A percentile compares a stretch with the other conserved stretches of the same genome.
Evolutionary conservation across 2,797 vertebrate genomes (phyloP).

Genomic region (Nyctalus aviator): DNA sequence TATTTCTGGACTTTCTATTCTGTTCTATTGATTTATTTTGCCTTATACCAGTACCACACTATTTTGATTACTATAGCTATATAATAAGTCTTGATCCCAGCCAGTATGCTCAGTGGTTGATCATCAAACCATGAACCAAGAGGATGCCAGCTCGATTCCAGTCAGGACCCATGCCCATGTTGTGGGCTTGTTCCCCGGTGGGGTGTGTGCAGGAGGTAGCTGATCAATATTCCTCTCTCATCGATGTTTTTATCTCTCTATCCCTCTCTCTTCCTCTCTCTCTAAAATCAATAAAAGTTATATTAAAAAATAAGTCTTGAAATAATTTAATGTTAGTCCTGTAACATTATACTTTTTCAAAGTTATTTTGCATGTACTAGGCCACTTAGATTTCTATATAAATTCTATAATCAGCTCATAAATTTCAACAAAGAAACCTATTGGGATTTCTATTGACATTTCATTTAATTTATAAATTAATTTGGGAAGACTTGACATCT

Average conservation of each 20-base stretch:
- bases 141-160: too few species aligned
- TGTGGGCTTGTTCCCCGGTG: too few species aligned
- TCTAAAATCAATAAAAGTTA: too few species aligned
- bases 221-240: too few species aligned
- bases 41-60: background rate
- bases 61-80: background rate
- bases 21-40: background rate
- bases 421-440: background rate
- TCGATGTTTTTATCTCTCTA: too few species aligned
- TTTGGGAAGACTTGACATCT: background rate
- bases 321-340: background rate
- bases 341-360: background rate
- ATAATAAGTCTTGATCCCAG: background rate
- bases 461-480: background rate
- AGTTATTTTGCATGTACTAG: background rate
- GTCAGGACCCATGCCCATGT: too few species aligned
- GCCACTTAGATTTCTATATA: background rate
- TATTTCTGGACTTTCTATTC: background rate
- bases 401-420: background rate
- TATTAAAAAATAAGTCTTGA: constrained; percentile 6
- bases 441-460: background rate
- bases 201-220: too few species aligned
- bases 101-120: too few species aligned
- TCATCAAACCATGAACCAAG: too few species aligned
- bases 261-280: too few species aligned